These are phyloP conservation scores for Liparis tanakae DNA, from an alignment of 2,797 vertebrate species.

Conservation along the genomic window DNA sequence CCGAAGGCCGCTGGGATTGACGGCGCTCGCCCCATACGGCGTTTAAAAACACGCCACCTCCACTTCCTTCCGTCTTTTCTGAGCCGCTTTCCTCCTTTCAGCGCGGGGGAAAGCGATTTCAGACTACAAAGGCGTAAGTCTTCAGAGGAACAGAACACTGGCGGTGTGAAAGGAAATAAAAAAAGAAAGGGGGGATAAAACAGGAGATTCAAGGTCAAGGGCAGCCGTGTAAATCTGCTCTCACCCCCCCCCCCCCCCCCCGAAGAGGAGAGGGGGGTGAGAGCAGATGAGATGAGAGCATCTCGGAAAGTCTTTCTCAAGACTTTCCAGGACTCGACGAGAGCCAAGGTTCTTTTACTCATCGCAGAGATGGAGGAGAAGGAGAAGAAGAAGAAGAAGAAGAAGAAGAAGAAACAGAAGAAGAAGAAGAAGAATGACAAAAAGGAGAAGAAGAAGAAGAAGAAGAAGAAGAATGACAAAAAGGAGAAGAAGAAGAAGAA, in stretches of 20 bases:
- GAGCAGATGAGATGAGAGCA: conserved; percentile 61
- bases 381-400: too few species aligned
- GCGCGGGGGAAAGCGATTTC: conserved; percentile 54
- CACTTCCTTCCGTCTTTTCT: conserved; percentile 29
- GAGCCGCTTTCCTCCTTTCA: conserved; percentile 24
- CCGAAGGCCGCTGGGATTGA: too few species aligned
- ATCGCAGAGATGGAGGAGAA: neutral
- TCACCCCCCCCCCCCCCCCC: conserved; percentile 7
- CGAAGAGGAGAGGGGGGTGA: conserved; percentile 50
- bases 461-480: neutral
- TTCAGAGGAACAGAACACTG: conserved; percentile 49
- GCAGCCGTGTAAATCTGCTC: conserved; percentile 62
- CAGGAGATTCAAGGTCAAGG: conserved; percentile 65
- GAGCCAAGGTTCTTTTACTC: conserved; percentile 35
- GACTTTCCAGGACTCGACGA: conserved; percentile 52
- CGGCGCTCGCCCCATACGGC: too few species aligned
- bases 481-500: too few species aligned
- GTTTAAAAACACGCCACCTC: conserved; percentile 21
- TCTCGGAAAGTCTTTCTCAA: conserved; percentile 59
- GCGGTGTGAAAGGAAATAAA: conserved; percentile 33
- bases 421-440: too few species aligned
- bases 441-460: too few species aligned
- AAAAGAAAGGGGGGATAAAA: conserved; percentile 53
- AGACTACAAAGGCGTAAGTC: conserved; percentile 62
- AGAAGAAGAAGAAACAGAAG: too few species aligned